Percentiles rank a stretch among this genome's conserved stretches.
These are phyloP conservation scores for Leptestheria dahalacensis DNA, from an alignment of 1,140 invertebrate genomes.

Conservation along the genomic window DNA sequence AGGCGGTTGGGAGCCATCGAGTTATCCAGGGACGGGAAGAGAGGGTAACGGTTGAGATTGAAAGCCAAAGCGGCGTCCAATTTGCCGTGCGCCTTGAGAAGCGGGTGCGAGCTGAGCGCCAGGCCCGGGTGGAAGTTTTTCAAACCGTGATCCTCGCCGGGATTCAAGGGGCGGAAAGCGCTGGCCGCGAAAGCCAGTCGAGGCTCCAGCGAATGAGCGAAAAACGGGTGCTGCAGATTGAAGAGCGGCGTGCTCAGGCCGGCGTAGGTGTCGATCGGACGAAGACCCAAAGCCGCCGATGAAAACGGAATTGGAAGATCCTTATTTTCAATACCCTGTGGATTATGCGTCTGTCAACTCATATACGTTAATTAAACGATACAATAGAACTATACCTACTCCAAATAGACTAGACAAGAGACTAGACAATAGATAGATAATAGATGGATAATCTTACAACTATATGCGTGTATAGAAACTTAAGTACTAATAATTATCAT, in stretches of 20 bases:
- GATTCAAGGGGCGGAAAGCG: not conserved
- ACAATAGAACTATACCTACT: not conserved
- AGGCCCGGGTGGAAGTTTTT: not conserved
- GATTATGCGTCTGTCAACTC: not conserved
- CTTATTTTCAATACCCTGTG: constrained; percentile 8
- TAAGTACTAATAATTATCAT: too few species aligned
- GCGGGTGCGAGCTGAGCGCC: not conserved
- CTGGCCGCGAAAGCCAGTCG: not conserved
- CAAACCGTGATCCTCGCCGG: not conserved
- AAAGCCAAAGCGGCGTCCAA: constrained; percentile 5
- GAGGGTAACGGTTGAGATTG: constrained; percentile 9
- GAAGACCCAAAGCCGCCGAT: constrained; percentile 5
- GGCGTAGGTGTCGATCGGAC: not conserved
- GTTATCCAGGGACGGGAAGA: constrained; percentile 2
- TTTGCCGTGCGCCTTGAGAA: not conserved
- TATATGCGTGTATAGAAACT: too few species aligned
- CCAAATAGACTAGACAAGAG: too few species aligned
- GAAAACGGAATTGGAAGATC: constrained; percentile 12
- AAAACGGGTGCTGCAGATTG: constrained; percentile 6
- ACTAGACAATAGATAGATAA: too few species aligned
- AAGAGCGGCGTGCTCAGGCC: not conserved
- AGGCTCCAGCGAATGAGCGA: constrained; percentile 4
- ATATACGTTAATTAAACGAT: not conserved
- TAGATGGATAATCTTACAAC: too few species aligned
- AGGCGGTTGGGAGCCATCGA: constrained; percentile 4